Percentiles rank a stretch among this genome's conserved stretches.
These are phyloP conservation scores for Odontocolon sp. DNA, from an alignment of 2,888 invertebrate genomes.

Conservation along the genomic window DNA sequence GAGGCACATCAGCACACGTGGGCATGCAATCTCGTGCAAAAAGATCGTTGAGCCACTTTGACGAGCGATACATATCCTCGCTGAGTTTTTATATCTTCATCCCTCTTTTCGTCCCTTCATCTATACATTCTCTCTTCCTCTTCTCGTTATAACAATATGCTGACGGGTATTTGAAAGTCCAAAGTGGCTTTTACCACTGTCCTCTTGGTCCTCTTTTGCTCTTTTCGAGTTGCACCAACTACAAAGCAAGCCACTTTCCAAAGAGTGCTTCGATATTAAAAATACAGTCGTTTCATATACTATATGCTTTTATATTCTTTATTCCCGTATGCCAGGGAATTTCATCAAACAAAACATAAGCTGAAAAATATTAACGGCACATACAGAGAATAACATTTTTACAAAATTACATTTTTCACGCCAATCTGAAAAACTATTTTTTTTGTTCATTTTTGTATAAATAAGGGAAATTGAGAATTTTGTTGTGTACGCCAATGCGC, in stretches of 20 bases:
- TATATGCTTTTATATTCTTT: no score
- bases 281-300: slow-evolving; percentile 14
- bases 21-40: slow-evolving; percentile 28
- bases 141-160: slow-evolving; percentile 44
- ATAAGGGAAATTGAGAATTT: not conserved
- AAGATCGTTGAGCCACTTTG: slow-evolving; percentile 47
- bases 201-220: not conserved
- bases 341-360: not conserved
- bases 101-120: slow-evolving; percentile 5
- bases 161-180: slow-evolving; percentile 46
- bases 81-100: slow-evolving; percentile 17
- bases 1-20: slow-evolving; percentile 12
- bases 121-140: not conserved
- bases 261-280: slow-evolving; percentile 44
- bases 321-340: no score
- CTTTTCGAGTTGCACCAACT: slow-evolving; percentile 14
- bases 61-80: slow-evolving; percentile 25
- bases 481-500: not conserved
- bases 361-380: not conserved
- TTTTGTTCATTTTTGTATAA: not conserved
- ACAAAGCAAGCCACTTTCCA: slow-evolving; percentile 44
- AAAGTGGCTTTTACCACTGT: slow-evolving; percentile 42
- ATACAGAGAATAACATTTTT: not conserved
- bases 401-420: no score
- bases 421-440: not conserved